Percentiles rank a stretch among this genome's conserved stretches.
These are phyloP conservation scores for Neocrepidodera transversa DNA, from an alignment of 2,888 invertebrate genomes.

Conservation along the genomic window DNA sequence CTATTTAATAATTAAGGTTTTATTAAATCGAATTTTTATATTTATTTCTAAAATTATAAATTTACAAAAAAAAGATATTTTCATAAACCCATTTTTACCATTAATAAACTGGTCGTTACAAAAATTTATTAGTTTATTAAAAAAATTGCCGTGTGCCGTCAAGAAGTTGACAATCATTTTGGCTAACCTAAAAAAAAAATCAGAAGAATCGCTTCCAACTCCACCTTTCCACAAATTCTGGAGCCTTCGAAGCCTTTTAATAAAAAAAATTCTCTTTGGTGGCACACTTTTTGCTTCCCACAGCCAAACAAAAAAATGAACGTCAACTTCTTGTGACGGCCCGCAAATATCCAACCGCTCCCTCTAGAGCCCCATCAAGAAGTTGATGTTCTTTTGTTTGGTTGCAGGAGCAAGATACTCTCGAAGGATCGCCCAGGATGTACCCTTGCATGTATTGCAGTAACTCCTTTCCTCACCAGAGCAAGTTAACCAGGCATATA, in stretches of 20 bases:
- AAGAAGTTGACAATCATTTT: slow-evolving; percentile 96
- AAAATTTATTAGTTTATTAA: too few species aligned
- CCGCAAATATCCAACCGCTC: slow-evolving; percentile 48
- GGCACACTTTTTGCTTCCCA: slow-evolving; percentile 50
- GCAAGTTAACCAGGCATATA: slow-evolving; percentile 89
- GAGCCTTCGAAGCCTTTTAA: slow-evolving; percentile 22
- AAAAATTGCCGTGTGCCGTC: slow-evolving; percentile 65
- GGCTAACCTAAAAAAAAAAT: slow-evolving; percentile 63
- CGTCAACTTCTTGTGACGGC: slow-evolving; percentile 81
- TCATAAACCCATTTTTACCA: too few species aligned
- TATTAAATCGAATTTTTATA: too few species aligned
- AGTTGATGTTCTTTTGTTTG: slow-evolving; percentile 80
- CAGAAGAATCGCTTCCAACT: slow-evolving; percentile 15
- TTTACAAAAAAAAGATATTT: too few species aligned
- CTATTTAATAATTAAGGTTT: too few species aligned
- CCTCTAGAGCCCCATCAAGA: slow-evolving; percentile 68
- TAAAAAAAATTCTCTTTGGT: slow-evolving; percentile 39
- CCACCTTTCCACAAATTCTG: slow-evolving; percentile 6
- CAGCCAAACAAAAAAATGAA: slow-evolving; percentile 77
- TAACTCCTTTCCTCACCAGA: slow-evolving; percentile 87
- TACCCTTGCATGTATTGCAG: slow-evolving; percentile 91
- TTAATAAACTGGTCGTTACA: too few species aligned
- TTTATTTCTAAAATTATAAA: too few species aligned
- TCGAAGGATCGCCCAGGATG: slow-evolving; percentile 55
- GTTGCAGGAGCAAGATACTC: slow-evolving; percentile 80